A percentile compares a stretch with the other conserved stretches of the same genome.
Evolutionary conservation across 2,888 invertebrate genomes (phyloP).

Genomic region (Drosophila gaucha): DNA sequence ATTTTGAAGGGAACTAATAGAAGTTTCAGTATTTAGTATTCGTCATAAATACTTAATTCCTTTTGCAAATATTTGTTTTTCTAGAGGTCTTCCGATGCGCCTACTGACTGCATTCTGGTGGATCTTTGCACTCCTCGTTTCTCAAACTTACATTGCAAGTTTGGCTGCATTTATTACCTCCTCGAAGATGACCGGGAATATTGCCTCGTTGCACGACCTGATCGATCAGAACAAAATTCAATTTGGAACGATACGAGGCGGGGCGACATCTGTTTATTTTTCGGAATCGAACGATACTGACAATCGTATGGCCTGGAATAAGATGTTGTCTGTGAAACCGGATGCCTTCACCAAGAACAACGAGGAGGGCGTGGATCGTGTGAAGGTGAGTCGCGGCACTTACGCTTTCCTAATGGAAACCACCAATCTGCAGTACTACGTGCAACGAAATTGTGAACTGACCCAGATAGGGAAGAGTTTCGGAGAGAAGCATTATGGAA

Average conservation of each 20-base stretch:
- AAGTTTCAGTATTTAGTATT: too few species aligned
- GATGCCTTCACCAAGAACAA: constrained; percentile 92
- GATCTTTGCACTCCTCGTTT: constrained; percentile 92
- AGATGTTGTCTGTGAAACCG: constrained; percentile 93
- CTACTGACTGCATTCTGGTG: constrained; percentile 92
- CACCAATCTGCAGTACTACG: constrained; percentile 95
- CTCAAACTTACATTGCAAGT: constrained; percentile 96
- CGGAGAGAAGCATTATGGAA: constrained; percentile 97
- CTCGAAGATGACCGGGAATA: constrained; percentile 94
- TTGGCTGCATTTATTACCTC: constrained; percentile 97
- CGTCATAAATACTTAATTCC: constrained; percentile 60
- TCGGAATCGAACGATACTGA: constrained; percentile 93
- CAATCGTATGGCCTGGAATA: constrained; percentile 95
- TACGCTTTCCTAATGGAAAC: constrained; percentile 99
- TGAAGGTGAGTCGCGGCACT: constrained; percentile 89
- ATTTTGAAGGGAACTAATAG: too few species aligned
- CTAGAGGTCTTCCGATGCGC: constrained; percentile 90
- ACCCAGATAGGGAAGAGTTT: constrained; percentile 92
- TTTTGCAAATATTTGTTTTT: too few species aligned
- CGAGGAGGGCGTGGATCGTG: constrained; percentile 93
- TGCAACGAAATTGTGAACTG: constrained; percentile 92
- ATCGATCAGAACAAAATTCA: constrained; percentile 97
- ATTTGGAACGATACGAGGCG: constrained; percentile 94
- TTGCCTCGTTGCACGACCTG: constrained; percentile 95
- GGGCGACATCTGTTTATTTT: constrained; percentile 96